Base-by-base conservation (phyloP, 2,797 vertebrate species). In the Lacerta bilineata region DNA sequence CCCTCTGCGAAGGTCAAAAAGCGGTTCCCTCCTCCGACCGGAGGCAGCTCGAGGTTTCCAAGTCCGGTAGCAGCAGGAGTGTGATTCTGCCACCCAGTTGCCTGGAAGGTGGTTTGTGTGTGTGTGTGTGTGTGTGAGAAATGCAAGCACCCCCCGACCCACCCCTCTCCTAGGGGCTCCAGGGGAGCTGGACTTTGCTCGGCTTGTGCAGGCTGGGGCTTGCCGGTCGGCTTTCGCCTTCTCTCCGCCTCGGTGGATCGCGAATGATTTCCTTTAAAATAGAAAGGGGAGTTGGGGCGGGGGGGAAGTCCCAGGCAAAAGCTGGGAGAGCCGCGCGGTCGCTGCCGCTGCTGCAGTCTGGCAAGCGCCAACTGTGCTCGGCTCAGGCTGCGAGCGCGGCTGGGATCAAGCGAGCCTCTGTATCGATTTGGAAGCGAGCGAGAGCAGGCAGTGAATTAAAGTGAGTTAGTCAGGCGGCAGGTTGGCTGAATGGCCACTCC, bases 391-490 rank as follows among this genome's bases (percentile, higher is more conserved):
- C 46, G n/a, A 11, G 33, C 36, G 50, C 85, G 64, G 7, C 55
- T 43, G 41, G 59, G 72, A 10, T 76, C 20, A 15, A 50, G 61
- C 7, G 39, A 68, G 84, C 27, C 84, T n/a, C 33, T 41, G 20
- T 39, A 10, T 33, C 18, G 74, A 55, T 69, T 27, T 2, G 46
- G 72, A 78, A 72, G 80, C 61, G 39, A 39, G 80, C 15, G 79
- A 36, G 39, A 23, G 7, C 29, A 23, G 59, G 88, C 75, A 15
- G 11, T 29, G 74, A 78, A 78, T 39, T 15, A 29, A 41, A 84
- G 87, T 69, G 87, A 83, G 81, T 78, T n/a, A 9, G 87, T 72
- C 87, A 76, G 87, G 72, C 72, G 75, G 68, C 76, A 20, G 83
- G 76, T 18, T 77, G 87, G 66, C 77, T 10, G 39, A 46, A 75